A percentile compares a stretch with the other conserved stretches of the same genome.
Evolutionary conservation across 2,888 invertebrate genomes (phyloP).

Genomic region (Electrophaes corylata): DNA sequence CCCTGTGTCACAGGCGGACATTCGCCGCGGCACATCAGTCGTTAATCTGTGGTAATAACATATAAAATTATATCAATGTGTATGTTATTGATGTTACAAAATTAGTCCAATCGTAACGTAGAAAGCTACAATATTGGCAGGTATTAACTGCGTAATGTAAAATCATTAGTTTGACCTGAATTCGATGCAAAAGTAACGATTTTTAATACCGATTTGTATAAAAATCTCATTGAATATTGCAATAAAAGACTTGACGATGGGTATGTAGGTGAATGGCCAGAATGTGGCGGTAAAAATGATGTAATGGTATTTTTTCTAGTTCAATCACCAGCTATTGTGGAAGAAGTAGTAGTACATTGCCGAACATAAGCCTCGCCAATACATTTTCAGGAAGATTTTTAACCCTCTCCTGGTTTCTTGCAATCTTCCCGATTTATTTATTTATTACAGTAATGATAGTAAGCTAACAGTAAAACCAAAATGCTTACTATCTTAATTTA

Average conservation of each 20-base stretch:
- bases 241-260: not conserved
- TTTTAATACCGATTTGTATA: constrained; percentile 13
- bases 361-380: too few species aligned
- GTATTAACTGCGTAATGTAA: not conserved
- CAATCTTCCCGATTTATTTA: too few species aligned
- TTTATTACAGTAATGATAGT: too few species aligned
- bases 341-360: too few species aligned
- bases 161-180: constrained; percentile 11
- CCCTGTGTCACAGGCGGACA: too few species aligned
- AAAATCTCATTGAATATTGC: not conserved
- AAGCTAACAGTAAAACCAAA: too few species aligned
- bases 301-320: not conserved
- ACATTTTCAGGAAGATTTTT: too few species aligned
- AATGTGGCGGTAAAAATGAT: not conserved
- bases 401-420: too few species aligned
- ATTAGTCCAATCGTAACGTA: constrained; percentile 2
- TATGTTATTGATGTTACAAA: constrained; percentile 11
- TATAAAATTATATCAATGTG: constrained; percentile 2
- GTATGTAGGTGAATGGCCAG: constrained; percentile 9
- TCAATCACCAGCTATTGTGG: too few species aligned
- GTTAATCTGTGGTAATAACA: not conserved
- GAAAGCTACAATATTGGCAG: not conserved
- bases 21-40: too few species aligned
- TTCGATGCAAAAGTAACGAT: not conserved
- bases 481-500: too few species aligned